These are phyloP conservation scores for Phortica variegata DNA, from an alignment of 1,140 invertebrate genomes.

Conservation along the genomic window DNA sequence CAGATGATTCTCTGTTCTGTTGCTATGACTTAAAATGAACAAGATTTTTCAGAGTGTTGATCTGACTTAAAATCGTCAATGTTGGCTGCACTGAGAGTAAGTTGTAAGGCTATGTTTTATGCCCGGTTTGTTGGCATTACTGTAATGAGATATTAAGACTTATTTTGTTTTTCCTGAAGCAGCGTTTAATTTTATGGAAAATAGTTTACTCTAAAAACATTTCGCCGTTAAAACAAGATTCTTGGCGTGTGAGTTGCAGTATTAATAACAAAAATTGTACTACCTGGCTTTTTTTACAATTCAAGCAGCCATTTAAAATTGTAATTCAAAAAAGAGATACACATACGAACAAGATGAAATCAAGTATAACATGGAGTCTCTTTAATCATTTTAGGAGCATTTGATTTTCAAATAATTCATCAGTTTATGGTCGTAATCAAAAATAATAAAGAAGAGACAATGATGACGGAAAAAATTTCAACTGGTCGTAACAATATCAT, in stretches of 20 bases:
- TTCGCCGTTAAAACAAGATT: slow-evolving; percentile 8
- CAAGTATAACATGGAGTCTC: slow-evolving; percentile 2
- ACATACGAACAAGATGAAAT: background rate
- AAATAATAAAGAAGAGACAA: slow-evolving; percentile 25
- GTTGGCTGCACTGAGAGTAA: slow-evolving; percentile 46
- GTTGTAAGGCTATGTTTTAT: slow-evolving; percentile 46
- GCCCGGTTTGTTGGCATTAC: too few relatives aligned
- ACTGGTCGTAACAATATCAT: slow-evolving; percentile 62
- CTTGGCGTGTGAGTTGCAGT: too few relatives aligned
- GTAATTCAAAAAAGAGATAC: slow-evolving; percentile 7
- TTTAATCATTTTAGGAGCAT: too few relatives aligned
- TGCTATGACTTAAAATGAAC: slow-evolving; percentile 3
- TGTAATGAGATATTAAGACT: slow-evolving; percentile 16
- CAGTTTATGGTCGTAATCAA: too few relatives aligned
- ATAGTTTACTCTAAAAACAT: slow-evolving; percentile 8
- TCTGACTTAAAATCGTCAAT: slow-evolving; percentile 16
- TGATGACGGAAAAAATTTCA: slow-evolving; percentile 65
- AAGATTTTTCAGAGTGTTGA: slow-evolving; percentile 2
- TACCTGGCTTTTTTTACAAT: too few relatives aligned
- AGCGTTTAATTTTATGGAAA: slow-evolving; percentile 24
- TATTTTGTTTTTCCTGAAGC: slow-evolving; percentile 31
- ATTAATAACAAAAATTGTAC: too few relatives aligned
- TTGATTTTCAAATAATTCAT: too few relatives aligned
- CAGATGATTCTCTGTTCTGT: background rate
- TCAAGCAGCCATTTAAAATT: too few relatives aligned